Base-by-base conservation (phyloP, 2,797 vertebrate genomes). In the Setipinna tenuifilis region DNA sequence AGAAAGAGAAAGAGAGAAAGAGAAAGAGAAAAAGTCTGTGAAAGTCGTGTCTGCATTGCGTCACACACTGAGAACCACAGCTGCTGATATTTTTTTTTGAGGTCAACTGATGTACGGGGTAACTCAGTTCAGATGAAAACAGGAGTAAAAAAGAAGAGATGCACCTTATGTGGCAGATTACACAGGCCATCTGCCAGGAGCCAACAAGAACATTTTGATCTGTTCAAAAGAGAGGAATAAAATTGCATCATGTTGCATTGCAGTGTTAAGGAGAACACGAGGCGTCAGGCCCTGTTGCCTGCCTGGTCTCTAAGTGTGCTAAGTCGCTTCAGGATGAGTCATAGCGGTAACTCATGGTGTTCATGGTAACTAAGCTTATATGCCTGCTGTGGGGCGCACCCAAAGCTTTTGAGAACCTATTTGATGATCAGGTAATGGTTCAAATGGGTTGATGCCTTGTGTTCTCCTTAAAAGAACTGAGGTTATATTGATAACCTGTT, bases 131-230 rank as follows among this genome's bases (percentile, higher is more conserved):
- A 87, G 84, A 82, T 25, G 87, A 54, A 46, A 84, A 84, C 62
- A 89, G 84, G 80, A 86, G 85, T 17, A 54, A 90, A 31, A 59
- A 19, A 71, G 17, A 16, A 71, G 89, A 92, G 86, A 83, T 91
- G 87, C 90, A 89, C 91, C 93, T 93, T 90, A 90, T 83, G 91
- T 86, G 59, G 87, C 93, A 93, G 94, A 94, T 95, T 95, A 95
- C 86, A 61, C 92, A 94, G 88, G 87, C 90, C 93, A 92, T 93
- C 92, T 95, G 92, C 93, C 92, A 92, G 92, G 87, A 85, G 90
- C 91, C 6, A 78, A 44, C 71, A 41, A 78, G 71, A 78, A n/a
- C 90, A 90, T 92, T 92, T 92, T 90, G 92, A 90, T 92, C 88
- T 88, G 91, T 91, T 93, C 90, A 86, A 90, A 91, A 90, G 92